Percentiles rank a stretch among this genome's conserved stretches.
Conservation (phyloP, 2,113 vertebrate genomes). For the Vidua macroura region DNA sequence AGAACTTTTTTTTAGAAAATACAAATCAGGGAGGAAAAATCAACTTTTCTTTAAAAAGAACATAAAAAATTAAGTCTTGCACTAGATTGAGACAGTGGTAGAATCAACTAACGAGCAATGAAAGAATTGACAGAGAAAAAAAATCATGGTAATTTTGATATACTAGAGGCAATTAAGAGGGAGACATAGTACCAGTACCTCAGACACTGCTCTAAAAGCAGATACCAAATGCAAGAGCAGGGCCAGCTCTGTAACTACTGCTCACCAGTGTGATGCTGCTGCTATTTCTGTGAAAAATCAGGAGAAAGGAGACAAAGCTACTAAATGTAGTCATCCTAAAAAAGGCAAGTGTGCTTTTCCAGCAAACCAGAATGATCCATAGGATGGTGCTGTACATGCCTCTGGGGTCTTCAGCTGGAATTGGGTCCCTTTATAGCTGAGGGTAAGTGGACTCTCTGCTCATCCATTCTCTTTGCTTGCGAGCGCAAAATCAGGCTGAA, state of each 20-base stretch:
- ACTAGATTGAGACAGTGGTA: not conserved
- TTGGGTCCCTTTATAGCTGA: slow-evolving; percentile 65
- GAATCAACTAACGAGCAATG: not conserved
- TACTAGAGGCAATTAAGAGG: not conserved
- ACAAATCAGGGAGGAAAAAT: not conserved
- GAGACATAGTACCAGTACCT: not conserved
- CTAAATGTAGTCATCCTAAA: not conserved
- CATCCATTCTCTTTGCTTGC: slow-evolving; percentile 95
- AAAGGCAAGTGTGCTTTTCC: not conserved
- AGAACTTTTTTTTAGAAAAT: not conserved
- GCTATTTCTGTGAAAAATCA: not conserved
- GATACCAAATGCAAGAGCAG: not conserved
- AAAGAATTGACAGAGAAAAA: not conserved
- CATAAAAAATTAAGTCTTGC: not conserved
- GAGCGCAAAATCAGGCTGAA: slow-evolving; percentile 96
- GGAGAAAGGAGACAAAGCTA: not conserved
- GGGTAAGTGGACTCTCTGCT: slow-evolving; percentile 90
- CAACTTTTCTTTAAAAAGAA: slow-evolving; percentile 7
- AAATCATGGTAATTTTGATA: fast-evolving
- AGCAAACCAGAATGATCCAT: not conserved
- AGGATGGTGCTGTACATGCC: not conserved
- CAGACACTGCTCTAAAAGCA: not conserved
- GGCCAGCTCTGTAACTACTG: not conserved
- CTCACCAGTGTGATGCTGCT: not conserved
- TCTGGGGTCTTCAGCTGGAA: slow-evolving; percentile 69